These are phyloP conservation scores for Notarius lentiginosus DNA, from an alignment of 2,113 vertebrate species.

Conservation along the genomic window DNA sequence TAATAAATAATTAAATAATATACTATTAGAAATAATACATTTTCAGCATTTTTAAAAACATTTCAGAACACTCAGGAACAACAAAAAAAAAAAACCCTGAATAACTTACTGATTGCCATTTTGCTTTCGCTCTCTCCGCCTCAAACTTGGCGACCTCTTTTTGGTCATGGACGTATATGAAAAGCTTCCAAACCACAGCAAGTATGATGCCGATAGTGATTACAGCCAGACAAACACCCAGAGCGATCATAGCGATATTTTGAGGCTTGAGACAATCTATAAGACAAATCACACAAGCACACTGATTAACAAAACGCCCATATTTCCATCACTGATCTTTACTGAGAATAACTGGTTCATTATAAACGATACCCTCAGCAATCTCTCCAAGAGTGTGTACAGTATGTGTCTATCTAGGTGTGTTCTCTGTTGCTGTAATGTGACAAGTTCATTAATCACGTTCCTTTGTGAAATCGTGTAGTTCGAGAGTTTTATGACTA, in stretches of 20 bases:
- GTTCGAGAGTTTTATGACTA: neutral
- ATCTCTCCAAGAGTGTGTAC: neutral
- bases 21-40: neutral
- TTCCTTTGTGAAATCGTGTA: neutral
- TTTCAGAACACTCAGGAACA: neutral
- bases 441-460: neutral
- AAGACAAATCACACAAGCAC: conserved; percentile 16
- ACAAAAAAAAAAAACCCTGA: neutral
- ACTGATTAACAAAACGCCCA: neutral
- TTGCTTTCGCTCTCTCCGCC: conserved; percentile 89
- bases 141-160: conserved; percentile 98
- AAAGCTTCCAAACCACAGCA: conserved; percentile 89
- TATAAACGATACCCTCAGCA: neutral
- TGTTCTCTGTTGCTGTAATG: neutral
- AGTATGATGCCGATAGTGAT: conserved; percentile 87
- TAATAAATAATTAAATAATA: neutral
- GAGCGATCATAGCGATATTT: conserved; percentile 87
- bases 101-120: conserved; percentile 88
- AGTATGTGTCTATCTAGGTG: neutral
- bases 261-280: conserved; percentile 86
- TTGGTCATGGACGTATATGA: conserved; percentile 90
- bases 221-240: conserved; percentile 88
- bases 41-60: neutral
- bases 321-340: neutral
- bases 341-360: neutral